Evolutionary conservation across 2,888 invertebrate genomes (phyloP).

Genomic region (Rhodophaea formosa): DNA sequence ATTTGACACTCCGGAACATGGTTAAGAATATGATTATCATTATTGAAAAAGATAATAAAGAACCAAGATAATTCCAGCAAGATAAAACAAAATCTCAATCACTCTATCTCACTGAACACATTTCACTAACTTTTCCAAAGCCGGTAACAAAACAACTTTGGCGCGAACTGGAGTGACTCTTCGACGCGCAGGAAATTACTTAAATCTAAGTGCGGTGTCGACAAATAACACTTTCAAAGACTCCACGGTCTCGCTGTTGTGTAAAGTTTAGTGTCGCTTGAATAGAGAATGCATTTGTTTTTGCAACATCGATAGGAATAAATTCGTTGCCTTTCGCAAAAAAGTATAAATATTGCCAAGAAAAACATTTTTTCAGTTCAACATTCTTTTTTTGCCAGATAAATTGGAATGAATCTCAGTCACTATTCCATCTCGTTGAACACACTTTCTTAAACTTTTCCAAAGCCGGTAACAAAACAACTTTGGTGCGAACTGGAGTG

Average conservation of each 20-base stretch:
- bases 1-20: too few relatives aligned
- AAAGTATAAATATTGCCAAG: too few relatives aligned
- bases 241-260: constrained; percentile 29
- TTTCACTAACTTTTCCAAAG: constrained; percentile 5
- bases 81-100: too few relatives aligned
- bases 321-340: too few relatives aligned
- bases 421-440: not conserved
- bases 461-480: constrained; percentile 28
- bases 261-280: constrained; percentile 3
- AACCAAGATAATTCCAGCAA: too few relatives aligned
- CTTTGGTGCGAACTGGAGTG: constrained; percentile 43
- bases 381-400: too few relatives aligned
- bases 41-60: too few relatives aligned
- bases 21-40: too few relatives aligned
- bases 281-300: constrained; percentile 23
- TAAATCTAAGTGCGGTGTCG: constrained; percentile 43
- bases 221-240: constrained; percentile 47
- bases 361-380: too few relatives aligned
- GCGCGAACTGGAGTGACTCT: constrained; percentile 47
- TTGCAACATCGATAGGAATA: too few relatives aligned
- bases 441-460: not conserved
- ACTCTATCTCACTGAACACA: not conserved
- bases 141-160: constrained; percentile 32
- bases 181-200: constrained; percentile 57
- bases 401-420: too few relatives aligned